Evolutionary conservation across 2,888 invertebrate genomes (phyloP), one percentile per base, ranked within the genome.

Genomic region (Teleiodes luculella): DNA sequence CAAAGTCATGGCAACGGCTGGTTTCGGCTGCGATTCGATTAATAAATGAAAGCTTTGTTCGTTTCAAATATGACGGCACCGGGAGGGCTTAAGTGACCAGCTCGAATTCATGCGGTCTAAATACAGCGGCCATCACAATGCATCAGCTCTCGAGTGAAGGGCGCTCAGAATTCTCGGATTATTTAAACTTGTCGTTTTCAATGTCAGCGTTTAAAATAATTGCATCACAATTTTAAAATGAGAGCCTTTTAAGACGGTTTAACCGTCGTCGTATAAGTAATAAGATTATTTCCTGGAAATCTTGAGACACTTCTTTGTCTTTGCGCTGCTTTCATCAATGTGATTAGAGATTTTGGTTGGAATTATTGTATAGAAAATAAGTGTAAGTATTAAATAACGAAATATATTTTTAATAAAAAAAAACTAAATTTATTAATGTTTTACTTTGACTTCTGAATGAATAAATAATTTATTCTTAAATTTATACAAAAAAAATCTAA

Each of bases 201-300:
- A 88, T 89, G 88, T 88, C 88, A 86, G 78, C 86, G 80, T 87
- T 89, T 88, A 89, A 88, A 88, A 88, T 89, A 88, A 89, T 89
- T 89, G 86, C 88, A 87, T 88, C 88, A 89, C 88, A 86, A 83
- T 86, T 88, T 87, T 86, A 77, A 87, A 87, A 86, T 80, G 86
- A 79, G 81, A 81, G 76, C 85, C 86, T 83, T 84, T 86, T 85
- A 85, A 84, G 77, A 82, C 79, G 68, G 75, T 80, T 84, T 84
- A 80, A 86, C n/a, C n/a, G 80, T 74, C 78, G 72, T 72, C 76
- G 71, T 80, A 72, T 82, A 76, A 83, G 78, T 81, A 54, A 54
- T 54, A 54, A 81, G 76, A 84, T 79, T 82, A 83, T 86, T 88
- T 88, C 87, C 87, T 83, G 84, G 84, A 88, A 86, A 74, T 76